Conservation (phyloP, 2,797 vertebrate genomes). For the Liparis tanakae region DNA sequence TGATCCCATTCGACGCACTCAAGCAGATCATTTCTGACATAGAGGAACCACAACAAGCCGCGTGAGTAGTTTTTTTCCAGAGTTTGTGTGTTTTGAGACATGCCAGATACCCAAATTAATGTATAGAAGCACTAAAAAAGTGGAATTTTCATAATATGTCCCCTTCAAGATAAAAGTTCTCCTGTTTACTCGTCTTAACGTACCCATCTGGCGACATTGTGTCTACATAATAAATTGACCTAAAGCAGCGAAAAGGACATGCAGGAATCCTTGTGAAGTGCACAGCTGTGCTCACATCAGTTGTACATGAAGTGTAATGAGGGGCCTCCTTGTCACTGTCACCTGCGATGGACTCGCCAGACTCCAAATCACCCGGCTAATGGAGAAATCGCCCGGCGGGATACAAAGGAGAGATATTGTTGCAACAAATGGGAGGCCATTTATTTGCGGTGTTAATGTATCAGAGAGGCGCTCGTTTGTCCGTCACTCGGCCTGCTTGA, state of each 20-base stretch:
- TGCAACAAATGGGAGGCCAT: slow-evolving; percentile 43
- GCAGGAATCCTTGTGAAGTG: slow-evolving; percentile 60
- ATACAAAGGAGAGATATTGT: slow-evolving; percentile 45
- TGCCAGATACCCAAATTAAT: too few relatives aligned
- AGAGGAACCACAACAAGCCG: too few relatives aligned
- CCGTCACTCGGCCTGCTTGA: slow-evolving; percentile 60
- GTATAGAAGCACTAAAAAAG: too few relatives aligned
- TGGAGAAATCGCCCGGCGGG: slow-evolving; percentile 61
- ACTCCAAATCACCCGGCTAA: slow-evolving; percentile 66
- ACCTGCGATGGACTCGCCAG: slow-evolving; percentile 69
- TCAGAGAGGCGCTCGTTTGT: slow-evolving; percentile 66
- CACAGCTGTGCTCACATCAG: slow-evolving; percentile 54
- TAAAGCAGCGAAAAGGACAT: slow-evolving; percentile 56
- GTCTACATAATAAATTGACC: slow-evolving; percentile 62
- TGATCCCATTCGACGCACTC: too few relatives aligned
- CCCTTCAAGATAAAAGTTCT: slow-evolving; percentile 53
- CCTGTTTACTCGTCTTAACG: slow-evolving; percentile 59
- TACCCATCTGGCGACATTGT: slow-evolving; percentile 62
- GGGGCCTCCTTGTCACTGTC: slow-evolving; percentile 64
- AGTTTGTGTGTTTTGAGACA: too few relatives aligned
- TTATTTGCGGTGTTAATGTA: slow-evolving; percentile 72
- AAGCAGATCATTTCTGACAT: too few relatives aligned
- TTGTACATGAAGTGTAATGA: slow-evolving; percentile 68
- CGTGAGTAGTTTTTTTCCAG: too few relatives aligned
- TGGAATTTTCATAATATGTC: too few relatives aligned